Evolutionary conservation across 2,797 vertebrate genomes (phyloP).

Genomic region (Sorex maritimensis): DNA sequence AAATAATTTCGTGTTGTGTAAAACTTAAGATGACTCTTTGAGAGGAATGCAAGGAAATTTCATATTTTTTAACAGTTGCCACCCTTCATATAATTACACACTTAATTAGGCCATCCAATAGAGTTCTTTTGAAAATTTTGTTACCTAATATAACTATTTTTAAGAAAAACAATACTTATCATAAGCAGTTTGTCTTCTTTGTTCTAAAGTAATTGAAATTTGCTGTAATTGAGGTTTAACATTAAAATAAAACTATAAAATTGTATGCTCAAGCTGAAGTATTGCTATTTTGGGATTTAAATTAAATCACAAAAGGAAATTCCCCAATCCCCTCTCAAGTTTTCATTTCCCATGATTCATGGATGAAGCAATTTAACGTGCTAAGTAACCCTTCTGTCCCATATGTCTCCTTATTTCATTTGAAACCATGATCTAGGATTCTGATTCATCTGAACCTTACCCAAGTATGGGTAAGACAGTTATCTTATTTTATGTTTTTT

Average conservation of each 20-base stretch:
- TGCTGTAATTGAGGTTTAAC: slow-evolving; percentile 34
- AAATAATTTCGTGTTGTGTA: not conserved
- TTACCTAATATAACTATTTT: not conserved
- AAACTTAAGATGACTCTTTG: not conserved
- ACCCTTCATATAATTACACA: not conserved
- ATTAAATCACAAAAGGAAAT: slow-evolving; percentile 73
- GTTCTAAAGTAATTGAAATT: slow-evolving; percentile 57
- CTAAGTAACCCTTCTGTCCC: not conserved
- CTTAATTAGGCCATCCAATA: not conserved
- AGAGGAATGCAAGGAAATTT: not conserved
- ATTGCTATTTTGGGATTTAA: slow-evolving; percentile 52
- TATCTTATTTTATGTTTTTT: slow-evolving; percentile 62
- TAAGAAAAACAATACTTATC: not conserved
- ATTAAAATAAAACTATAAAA: slow-evolving; percentile 72
- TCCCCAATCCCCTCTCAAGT: not conserved
- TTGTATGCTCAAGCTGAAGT: not conserved
- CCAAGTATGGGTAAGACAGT: not conserved
- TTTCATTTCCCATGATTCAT: slow-evolving; percentile 61
- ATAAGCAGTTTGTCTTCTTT: slow-evolving; percentile 42
- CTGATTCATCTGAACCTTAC: not conserved
- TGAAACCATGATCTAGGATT: slow-evolving; percentile 51
- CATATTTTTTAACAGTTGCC: slow-evolving; percentile 25
- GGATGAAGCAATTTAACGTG: slow-evolving; percentile 67
- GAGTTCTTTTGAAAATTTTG: not conserved
- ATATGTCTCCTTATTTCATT: slow-evolving; percentile 31